Evolutionary conservation across 2,888 invertebrate species (phyloP).

Genomic region (Luperina nickerlii): DNA sequence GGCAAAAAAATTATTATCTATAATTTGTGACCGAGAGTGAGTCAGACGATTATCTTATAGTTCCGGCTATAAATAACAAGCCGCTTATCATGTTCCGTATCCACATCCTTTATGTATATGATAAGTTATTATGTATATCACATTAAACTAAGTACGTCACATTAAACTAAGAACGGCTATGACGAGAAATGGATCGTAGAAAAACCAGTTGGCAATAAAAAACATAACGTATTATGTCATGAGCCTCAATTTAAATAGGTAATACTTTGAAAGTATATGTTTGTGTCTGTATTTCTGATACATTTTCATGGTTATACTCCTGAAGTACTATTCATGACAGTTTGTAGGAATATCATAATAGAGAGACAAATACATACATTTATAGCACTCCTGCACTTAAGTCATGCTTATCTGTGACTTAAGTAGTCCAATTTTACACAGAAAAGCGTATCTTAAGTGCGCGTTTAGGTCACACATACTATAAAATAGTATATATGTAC

Average conservation of each 20-base stretch:
- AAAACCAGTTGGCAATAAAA: conserved; percentile 21
- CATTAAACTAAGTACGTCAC: background rate
- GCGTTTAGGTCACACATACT: too few relatives aligned
- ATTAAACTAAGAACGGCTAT: background rate
- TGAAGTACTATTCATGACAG: background rate
- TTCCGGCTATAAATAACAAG: conserved; percentile 56
- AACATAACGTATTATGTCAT: background rate
- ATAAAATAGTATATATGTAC: too few relatives aligned
- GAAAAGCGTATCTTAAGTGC: too few relatives aligned
- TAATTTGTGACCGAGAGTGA: conserved; percentile 33
- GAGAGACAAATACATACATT: too few relatives aligned
- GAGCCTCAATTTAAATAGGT: background rate
- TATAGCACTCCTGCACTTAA: too few relatives aligned
- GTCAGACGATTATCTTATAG: conserved; percentile 34
- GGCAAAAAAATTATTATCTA: background rate
- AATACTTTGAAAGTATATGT: background rate
- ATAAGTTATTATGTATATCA: background rate
- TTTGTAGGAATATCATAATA: background rate
- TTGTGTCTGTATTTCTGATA: background rate
- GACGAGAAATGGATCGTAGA: conserved; percentile 19
- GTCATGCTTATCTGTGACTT: too few relatives aligned
- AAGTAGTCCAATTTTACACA: too few relatives aligned
- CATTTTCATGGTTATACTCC: background rate
- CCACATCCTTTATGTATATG: conserved; percentile 34
- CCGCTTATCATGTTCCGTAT: conserved; percentile 47